phyloP scores from a whole-genome alignment of 1,140 invertebrate genomes.

The Drosophila novamexicana region DNA sequence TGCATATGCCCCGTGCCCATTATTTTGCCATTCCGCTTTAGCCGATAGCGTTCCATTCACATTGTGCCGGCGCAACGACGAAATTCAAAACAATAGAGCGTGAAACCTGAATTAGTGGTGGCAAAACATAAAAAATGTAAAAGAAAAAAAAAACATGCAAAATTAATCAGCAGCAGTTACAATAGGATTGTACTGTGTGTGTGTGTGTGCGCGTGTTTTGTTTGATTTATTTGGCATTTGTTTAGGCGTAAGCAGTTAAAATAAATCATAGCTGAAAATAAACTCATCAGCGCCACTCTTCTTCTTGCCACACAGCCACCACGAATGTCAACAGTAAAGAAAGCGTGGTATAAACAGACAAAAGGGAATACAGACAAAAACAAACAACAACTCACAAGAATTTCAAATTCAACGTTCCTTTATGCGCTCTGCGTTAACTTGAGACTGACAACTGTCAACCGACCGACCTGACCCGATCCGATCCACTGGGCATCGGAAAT shows the following conservation, averaged over 20 bases:
- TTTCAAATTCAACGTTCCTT: slow-evolving; percentile 49
- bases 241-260: neutral
- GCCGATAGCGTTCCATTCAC: slow-evolving; percentile 46
- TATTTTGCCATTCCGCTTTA: slow-evolving; percentile 43
- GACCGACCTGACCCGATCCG: neutral
- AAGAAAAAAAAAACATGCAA: slow-evolving; percentile 12
- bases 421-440: slow-evolving; percentile 22
- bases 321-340: slow-evolving; percentile 49
- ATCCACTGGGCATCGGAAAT: neutral
- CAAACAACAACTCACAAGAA: slow-evolving; percentile 27
- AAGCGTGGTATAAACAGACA: slow-evolving; percentile 37
- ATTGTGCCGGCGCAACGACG: slow-evolving; percentile 28
- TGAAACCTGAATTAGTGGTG: slow-evolving; percentile 45
- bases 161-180: slow-evolving; percentile 31
- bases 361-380: slow-evolving; percentile 60
- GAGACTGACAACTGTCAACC: slow-evolving; percentile 39
- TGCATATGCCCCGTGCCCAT: slow-evolving; percentile 28
- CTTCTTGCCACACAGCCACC: slow-evolving; percentile 18
- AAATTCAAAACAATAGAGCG: slow-evolving; percentile 49
- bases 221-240: slow-evolving; percentile 12
- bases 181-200: slow-evolving; percentile 4
- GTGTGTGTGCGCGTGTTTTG: neutral
- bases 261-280: slow-evolving; percentile 30
- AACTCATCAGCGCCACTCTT: slow-evolving; percentile 25
- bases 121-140: slow-evolving; percentile 31